Conservation (phyloP, 2,797 vertebrate species). For the Pseudochirops cupreus region DNA sequence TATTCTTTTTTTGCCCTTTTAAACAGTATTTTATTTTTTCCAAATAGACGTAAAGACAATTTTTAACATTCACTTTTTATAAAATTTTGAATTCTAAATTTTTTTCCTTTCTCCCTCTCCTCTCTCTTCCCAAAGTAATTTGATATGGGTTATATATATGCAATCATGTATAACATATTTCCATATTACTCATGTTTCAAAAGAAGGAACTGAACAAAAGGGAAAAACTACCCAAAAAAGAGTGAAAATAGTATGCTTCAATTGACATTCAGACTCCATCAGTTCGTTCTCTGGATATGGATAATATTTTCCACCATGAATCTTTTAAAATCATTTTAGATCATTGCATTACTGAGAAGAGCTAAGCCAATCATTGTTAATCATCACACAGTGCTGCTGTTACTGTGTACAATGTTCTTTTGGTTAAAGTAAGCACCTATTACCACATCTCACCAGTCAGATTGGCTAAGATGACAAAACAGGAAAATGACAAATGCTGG, state of each 20-base stretch:
- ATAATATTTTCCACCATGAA: background rate
- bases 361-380: too few relatives aligned
- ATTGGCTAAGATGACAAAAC: too few relatives aligned
- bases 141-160: background rate
- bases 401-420: fast-evolving
- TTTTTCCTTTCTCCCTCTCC: too few relatives aligned
- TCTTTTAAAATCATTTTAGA: background rate
- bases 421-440: constrained; percentile 88
- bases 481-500: too few relatives aligned
- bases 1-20: background rate
- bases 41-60: background rate
- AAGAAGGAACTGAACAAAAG: background rate
- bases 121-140: background rate
- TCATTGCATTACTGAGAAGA: too few relatives aligned
- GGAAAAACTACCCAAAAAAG: background rate
- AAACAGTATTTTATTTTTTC: background rate
- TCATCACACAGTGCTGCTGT: background rate
- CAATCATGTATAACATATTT: background rate
- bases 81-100: background rate
- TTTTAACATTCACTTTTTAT: background rate
- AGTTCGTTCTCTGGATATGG: background rate
- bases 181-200: background rate
- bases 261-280: background rate
- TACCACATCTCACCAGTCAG: too few relatives aligned
- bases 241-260: background rate